Evolutionary conservation across 2,113 vertebrate species (phyloP).

Genomic region (Sus scrofa): T2T-Sscrofa CM000812.6:237119501-237120000

Average conservation of each 20-base stretch:
- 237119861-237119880: not conserved
- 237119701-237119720: not conserved
- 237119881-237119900: not conserved
- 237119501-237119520: not conserved
- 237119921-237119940: no score
- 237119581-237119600: not conserved
- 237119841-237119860: not conserved
- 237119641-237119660: not conserved
- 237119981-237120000: no score
- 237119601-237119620: not conserved
- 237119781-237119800: no score
- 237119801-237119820: fast-evolving
- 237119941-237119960: no score
- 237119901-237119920: not conserved
- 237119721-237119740: not conserved
- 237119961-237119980: no score
- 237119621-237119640: not conserved
- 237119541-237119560: not conserved
- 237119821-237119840: not conserved
- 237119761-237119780: not conserved
- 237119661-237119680: not conserved
- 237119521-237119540: not conserved
- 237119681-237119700: not conserved
- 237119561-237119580: not conserved
- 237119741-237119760: not conserved